phyloP scores from a whole-genome alignment of 2,113 vertebrate genomes.

The Xiphorhynchus elegans region DNA sequence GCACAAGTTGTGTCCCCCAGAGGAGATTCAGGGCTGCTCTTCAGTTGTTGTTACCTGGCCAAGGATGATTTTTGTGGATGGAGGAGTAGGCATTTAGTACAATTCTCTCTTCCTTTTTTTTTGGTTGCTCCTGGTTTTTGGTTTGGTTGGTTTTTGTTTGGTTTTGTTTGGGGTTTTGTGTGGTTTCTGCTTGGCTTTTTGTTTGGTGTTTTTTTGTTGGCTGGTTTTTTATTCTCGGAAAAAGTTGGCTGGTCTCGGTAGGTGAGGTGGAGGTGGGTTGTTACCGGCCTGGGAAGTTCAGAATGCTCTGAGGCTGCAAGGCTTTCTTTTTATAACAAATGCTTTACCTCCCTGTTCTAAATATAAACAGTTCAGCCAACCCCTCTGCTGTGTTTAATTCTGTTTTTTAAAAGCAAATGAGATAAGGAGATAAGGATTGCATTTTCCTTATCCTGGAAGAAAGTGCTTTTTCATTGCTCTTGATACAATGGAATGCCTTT shows the following conservation, averaged over 20 bases:
- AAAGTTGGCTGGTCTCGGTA: background rate
- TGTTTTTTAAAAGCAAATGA: background rate
- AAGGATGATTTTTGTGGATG: background rate
- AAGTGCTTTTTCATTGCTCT: background rate
- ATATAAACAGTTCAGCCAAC: background rate
- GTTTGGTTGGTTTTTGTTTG: background rate
- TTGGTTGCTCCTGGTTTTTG: background rate
- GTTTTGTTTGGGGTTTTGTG: background rate
- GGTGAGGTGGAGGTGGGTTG: background rate
- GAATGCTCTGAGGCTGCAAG: background rate
- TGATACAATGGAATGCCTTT: conserved; percentile 40
- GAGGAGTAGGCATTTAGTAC: background rate
- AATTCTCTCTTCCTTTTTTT: background rate
- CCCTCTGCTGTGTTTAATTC: background rate
- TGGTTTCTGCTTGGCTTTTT: background rate
- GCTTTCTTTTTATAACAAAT: background rate
- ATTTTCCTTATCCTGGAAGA: background rate
- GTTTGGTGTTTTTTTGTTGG: too few species aligned
- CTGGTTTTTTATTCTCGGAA: background rate
- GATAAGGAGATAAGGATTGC: background rate
- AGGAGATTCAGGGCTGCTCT: background rate
- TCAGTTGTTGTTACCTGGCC: background rate
- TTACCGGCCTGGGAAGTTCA: background rate
- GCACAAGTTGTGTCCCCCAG: accelerated
- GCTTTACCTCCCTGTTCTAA: background rate